phyloP scores from a whole-genome alignment of 2,797 vertebrate genomes.

The Aulostomus chinensis region DNA sequence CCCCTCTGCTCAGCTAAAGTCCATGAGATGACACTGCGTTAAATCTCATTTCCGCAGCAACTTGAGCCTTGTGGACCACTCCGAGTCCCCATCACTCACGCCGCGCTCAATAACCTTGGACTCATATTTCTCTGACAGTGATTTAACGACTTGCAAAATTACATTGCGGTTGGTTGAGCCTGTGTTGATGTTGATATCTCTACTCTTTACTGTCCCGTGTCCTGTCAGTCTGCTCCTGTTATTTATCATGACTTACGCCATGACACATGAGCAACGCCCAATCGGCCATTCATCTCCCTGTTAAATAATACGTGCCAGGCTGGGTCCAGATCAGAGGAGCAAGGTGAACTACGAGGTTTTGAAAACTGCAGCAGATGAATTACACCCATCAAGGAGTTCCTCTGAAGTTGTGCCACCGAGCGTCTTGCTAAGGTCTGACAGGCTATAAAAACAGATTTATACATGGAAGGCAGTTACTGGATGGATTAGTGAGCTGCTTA shows the following conservation, averaged over 20 bases:
- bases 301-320: slow-evolving; percentile 78
- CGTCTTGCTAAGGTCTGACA: slow-evolving; percentile 29
- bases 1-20: slow-evolving; percentile 23
- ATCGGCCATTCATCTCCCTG: slow-evolving; percentile 75
- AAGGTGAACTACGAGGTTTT: slow-evolving; percentile 76
- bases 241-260: slow-evolving; percentile 75
- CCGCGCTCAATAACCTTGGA: slow-evolving; percentile 81
- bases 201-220: slow-evolving; percentile 69
- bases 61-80: slow-evolving; percentile 67
- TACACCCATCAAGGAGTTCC: slow-evolving; percentile 57
- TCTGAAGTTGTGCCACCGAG: slow-evolving; percentile 61
- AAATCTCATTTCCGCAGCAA: slow-evolving; percentile 79
- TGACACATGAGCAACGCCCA: slow-evolving; percentile 73
- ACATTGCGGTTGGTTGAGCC: slow-evolving; percentile 67
- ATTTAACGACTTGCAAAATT: slow-evolving; percentile 82
- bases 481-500: slow-evolving; percentile 51
- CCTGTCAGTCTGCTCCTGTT: slow-evolving; percentile 56
- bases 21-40: slow-evolving; percentile 63
- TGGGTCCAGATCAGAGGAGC: slow-evolving; percentile 64
- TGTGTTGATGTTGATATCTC: slow-evolving; percentile 77
- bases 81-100: slow-evolving; percentile 74
- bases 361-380: slow-evolving; percentile 59
- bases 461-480: slow-evolving; percentile 49
- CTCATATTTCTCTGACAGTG: slow-evolving; percentile 79
- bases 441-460: slow-evolving; percentile 67